Conservation (phyloP, 2,797 vertebrate species). For the Acanthurus tractus region DNA sequence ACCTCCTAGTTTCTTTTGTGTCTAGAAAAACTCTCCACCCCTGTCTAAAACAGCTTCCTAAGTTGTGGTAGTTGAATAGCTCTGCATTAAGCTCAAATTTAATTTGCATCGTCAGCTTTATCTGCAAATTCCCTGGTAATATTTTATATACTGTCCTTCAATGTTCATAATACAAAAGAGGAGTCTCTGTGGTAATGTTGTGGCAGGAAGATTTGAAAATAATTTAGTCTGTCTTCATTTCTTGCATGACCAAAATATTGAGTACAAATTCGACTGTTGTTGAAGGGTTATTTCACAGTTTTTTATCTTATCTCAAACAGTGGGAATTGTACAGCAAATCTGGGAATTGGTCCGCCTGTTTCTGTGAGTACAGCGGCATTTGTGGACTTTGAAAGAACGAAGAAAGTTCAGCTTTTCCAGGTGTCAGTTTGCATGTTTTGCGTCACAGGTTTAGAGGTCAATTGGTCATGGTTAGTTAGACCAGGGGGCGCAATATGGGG, state of each 20-base stretch:
- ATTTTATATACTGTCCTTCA: neutral
- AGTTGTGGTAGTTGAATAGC: no score
- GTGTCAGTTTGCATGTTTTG: neutral
- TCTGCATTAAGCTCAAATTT: no score
- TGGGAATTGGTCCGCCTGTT: conserved; percentile 51
- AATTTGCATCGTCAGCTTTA: no score
- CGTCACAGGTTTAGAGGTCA: neutral
- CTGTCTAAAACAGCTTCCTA: no score
- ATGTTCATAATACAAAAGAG: neutral
- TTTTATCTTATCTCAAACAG: conserved; percentile 26
- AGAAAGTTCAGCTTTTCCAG: no score
- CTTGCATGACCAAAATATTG: neutral
- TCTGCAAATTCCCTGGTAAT: no score
- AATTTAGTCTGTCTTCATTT: neutral
- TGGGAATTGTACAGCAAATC: neutral
- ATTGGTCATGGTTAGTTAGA: neutral
- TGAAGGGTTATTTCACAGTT: neutral
- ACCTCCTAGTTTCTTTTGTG: no score
- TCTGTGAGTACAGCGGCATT: conserved; percentile 10
- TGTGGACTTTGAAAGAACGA: neutral
- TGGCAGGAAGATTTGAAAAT: neutral
- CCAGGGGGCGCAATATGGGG: neutral
- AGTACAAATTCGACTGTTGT: neutral
- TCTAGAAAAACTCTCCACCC: no score
- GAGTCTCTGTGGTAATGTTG: neutral